Evolutionary conservation across 2,888 invertebrate genomes (phyloP).

Genomic region (Morinoia aosen): DNA sequence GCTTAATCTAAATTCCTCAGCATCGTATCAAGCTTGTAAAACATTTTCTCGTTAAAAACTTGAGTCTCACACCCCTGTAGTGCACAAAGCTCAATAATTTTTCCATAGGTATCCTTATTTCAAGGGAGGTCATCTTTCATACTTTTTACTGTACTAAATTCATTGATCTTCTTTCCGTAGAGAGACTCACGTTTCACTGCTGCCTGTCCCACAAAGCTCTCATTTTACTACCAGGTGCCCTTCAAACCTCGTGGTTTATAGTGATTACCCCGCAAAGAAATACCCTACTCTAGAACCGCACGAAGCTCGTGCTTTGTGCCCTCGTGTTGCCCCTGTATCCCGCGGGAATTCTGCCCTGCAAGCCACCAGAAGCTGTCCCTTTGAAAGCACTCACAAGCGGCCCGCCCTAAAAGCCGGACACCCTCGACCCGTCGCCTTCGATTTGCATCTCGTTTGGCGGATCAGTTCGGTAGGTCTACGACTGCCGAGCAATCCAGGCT

Average conservation of each 20-base stretch:
- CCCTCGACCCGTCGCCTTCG: conserved; percentile 43
- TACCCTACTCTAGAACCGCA: no score
- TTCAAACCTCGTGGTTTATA: not conserved
- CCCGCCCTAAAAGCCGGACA: conserved; percentile 35
- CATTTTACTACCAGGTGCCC: not conserved
- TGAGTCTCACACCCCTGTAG: no score
- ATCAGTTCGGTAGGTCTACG: conserved; percentile 28
- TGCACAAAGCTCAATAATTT: no score
- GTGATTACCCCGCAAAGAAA: not conserved
- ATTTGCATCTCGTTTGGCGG: conserved; percentile 51
- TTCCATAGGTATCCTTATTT: no score
- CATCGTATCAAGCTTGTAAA: no score
- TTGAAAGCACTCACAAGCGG: conserved; percentile 27
- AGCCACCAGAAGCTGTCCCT: not conserved
- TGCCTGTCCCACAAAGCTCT: not conserved
- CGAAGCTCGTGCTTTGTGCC: no score
- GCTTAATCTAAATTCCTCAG: no score
- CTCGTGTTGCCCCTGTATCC: no score
- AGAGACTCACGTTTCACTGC: no score
- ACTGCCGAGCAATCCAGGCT: not conserved
- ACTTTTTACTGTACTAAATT: not conserved
- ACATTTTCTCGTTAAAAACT: not conserved
- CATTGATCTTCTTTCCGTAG: not conserved
- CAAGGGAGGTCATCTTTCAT: not conserved
- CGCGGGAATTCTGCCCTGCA: not conserved